Evolutionary conservation across 2,888 invertebrate genomes (phyloP), one percentile per base, ranked within the genome.

Genomic region (Flabesymbios commensalis): DNA sequence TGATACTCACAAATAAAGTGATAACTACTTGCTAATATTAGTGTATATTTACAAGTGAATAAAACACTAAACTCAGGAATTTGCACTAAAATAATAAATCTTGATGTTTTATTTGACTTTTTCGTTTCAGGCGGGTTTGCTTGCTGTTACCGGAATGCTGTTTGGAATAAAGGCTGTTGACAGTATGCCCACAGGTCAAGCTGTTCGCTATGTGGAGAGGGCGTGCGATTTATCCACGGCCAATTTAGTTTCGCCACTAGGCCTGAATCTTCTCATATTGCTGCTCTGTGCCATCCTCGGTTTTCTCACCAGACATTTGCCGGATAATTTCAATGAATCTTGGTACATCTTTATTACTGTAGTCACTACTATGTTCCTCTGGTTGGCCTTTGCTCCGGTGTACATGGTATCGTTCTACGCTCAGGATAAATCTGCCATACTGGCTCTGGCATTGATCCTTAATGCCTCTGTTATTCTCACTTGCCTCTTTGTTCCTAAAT

Each of bases 141-240:
- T n/a, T n/a, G n/a, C n/a, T n/a, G n/a, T n/a, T n/a, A n/a, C n/a
- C n/a, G n/a, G n/a, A n/a, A n/a, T n/a, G n/a, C n/a, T n/a, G n/a
- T n/a, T n/a, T n/a, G n/a, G n/a, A n/a, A n/a, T n/a, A n/a, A n/a
- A n/a, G n/a, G n/a, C n/a, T n/a, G n/a, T n/a, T n/a, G n/a, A n/a
- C n/a, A n/a, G n/a, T n/a, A n/a, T n/a, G n/a, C n/a, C n/a, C n/a
- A n/a, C n/a, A n/a, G n/a, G n/a, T n/a, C n/a, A n/a, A n/a, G n/a
- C n/a, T n/a, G n/a, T n/a, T 55, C 65, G 68, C 33, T 67, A 68
- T 54, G 75, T 75, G 36, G 75, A 74, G 57, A 54, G 70, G 56
- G 64, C 63, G 52, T 76, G 75, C 59, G 62, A 65, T 29, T 66
- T 74, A 28, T 73, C 72, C 1, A 54, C 67, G n/a, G 63, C 60